phyloP scores from a whole-genome alignment of 2,797 vertebrate species.

The Myiotriccus ornatus region DNA sequence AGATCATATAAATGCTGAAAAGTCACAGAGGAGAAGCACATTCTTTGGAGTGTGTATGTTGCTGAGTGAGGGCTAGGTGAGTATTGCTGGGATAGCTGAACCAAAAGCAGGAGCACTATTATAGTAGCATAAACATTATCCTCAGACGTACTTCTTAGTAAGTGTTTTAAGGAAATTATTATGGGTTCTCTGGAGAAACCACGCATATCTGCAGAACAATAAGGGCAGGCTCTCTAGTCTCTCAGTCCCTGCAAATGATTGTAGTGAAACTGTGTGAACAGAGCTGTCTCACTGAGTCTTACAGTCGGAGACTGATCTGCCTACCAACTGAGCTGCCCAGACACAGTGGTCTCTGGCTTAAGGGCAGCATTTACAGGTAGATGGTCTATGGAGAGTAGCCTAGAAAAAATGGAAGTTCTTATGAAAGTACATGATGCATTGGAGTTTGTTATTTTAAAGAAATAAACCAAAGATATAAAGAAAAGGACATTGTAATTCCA shows the following conservation, averaged over 20 bases:
- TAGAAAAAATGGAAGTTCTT: not conserved
- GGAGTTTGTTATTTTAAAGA: not conserved
- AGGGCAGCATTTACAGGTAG: not conserved
- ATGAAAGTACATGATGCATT: not conserved
- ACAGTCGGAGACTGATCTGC: not conserved
- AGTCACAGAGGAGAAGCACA: not conserved
- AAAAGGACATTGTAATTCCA: not conserved
- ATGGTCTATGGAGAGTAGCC: not conserved
- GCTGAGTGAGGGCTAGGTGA: not conserved
- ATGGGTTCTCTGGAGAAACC: not conserved
- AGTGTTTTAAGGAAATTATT: not conserved
- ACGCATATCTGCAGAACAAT: not conserved
- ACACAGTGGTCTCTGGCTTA: not conserved
- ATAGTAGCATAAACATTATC: not conserved
- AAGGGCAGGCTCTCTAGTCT: not conserved
- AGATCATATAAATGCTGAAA: not conserved
- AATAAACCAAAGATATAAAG: not conserved
- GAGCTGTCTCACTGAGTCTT: not conserved
- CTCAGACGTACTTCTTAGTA: not conserved
- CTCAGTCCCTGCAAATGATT: not conserved
- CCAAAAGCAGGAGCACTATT: not conserved
- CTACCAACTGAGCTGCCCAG: not conserved
- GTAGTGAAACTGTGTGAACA: not conserved
- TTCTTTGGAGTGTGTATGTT: not conserved
- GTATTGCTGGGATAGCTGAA: not conserved